These are phyloP conservation scores for Dromius quadrimaculatus DNA, from an alignment of 2,888 invertebrate genomes.

Conservation along the genomic window DNA sequence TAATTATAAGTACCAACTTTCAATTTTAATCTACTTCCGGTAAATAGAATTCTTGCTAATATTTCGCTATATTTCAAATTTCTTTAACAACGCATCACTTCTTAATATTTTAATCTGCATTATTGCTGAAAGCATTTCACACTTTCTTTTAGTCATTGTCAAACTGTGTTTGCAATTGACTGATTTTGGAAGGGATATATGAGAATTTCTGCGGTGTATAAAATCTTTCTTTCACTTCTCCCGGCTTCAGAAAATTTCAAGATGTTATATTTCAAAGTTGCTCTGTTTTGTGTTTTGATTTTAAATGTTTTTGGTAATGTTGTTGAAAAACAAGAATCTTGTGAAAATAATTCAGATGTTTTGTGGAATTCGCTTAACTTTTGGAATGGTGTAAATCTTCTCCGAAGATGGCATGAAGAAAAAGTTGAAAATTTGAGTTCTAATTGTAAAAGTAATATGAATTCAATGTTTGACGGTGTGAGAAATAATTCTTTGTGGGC, in stretches of 20 bases:
- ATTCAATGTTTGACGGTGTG: constrained; percentile 2
- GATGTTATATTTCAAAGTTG: constrained; percentile 6
- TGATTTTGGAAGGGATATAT: constrained; percentile 1
- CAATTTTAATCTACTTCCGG: too few relatives aligned
- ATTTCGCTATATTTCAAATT: too few relatives aligned
- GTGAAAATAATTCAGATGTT: constrained; percentile 21
- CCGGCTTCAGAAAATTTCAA: neutral
- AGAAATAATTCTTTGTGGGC: constrained; percentile 28
- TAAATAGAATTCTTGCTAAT: too few relatives aligned
- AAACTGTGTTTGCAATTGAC: too few relatives aligned
- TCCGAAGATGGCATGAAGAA: neutral
- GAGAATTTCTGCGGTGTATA: constrained; percentile 9
- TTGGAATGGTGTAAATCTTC: constrained; percentile 23
- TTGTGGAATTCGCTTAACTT: constrained; percentile 34
- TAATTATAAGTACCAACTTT: too few relatives aligned
- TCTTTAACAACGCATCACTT: too few relatives aligned
- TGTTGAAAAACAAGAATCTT: constrained; percentile 19
- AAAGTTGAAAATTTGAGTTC: constrained; percentile 7
- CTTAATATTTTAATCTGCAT: too few relatives aligned
- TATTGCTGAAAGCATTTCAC: too few relatives aligned
- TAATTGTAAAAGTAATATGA: constrained; percentile 11
- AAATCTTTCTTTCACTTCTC: neutral
- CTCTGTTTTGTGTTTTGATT: neutral
- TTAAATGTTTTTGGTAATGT: neutral
- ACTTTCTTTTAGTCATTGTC: too few relatives aligned